Evolutionary conservation across 2,888 invertebrate species (phyloP), one percentile per base, ranked within the genome.

Genomic region (Gastrophysa polygoni): DNA sequence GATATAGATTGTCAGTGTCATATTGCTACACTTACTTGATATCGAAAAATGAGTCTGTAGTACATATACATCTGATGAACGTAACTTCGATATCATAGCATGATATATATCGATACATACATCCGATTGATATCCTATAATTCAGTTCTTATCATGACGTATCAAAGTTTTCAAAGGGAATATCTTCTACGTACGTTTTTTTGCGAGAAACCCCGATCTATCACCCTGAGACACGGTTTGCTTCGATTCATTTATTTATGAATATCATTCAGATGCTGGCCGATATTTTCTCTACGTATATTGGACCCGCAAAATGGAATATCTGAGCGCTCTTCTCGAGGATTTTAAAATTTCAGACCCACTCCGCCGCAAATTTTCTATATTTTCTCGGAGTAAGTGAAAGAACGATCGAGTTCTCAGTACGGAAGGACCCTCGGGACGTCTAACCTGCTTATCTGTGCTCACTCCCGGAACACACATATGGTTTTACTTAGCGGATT

Each of bases 321-420:
- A 62, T 62, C 55, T 54, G 55, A 62, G 62, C 54, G 56, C 64
- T 70, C 69, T 70, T 73, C 65, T 72, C 66, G 67, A 52, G 64
- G 69, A 73, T 73, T 74, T 76, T 74, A 76, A 75, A 75, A 72
- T 76, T 76, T 75, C 69, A 76, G 69, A 71, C 70, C 69, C 69
- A 70, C 71, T 72, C 66, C 66, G 68, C 63, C 73, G 70, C 38
- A 70, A 71, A 70, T 71, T 71, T 73, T 70, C 72, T 69, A 72
- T 76, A 74, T 75, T 72, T 75, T 72, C 72, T 64, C 71, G 71
- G 71, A 69, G 72, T 73, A 71, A 73, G 73, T 73, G 70, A 73
- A 72, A 73, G 71, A 73, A 72, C 73, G 71, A 71, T 73, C 67
- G 70, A 67, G 68, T 71, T 71, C 70, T 68, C 67, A 68, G 70